Evolutionary conservation across 2,113 vertebrate species (phyloP).

Genomic region (Herpailurus yagouaroundi): DNA sequence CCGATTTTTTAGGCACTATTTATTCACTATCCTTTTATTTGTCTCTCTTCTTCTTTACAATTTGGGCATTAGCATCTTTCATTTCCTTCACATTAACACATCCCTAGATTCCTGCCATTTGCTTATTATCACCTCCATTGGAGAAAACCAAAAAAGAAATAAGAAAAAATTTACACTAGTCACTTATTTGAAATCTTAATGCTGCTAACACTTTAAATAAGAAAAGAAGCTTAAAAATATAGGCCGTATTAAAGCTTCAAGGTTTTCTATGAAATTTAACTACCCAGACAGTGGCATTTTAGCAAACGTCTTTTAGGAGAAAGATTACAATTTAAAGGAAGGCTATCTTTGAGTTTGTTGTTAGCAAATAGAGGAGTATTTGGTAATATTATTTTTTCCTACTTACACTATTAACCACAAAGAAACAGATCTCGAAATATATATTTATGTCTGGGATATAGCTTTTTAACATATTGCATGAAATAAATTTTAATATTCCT

Average conservation of each 20-base stretch:
- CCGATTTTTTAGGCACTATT: neutral
- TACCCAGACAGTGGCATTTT: neutral
- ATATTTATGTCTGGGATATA: neutral
- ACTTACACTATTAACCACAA: neutral
- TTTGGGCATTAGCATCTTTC: neutral
- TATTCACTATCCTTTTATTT: neutral
- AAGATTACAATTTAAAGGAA: neutral
- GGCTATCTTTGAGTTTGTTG: neutral
- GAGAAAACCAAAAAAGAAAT: neutral
- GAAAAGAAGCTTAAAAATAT: neutral
- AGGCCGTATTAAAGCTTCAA: neutral
- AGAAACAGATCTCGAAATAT: neutral
- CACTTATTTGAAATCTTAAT: neutral
- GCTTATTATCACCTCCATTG: constrained; percentile 46
- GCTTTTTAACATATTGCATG: neutral
- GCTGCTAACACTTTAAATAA: constrained; percentile 14
- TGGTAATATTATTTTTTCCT: neutral
- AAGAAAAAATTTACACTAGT: neutral
- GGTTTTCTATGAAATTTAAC: neutral
- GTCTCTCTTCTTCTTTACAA: neutral
- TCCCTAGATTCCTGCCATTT: constrained; percentile 49
- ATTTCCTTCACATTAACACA: neutral
- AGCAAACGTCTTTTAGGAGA: neutral
- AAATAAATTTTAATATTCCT: neutral
- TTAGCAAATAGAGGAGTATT: neutral